Evolutionary conservation across 2,113 vertebrate genomes (phyloP), one percentile per base, ranked within the genome.

Genomic region (Calidris pugnax): DNA sequence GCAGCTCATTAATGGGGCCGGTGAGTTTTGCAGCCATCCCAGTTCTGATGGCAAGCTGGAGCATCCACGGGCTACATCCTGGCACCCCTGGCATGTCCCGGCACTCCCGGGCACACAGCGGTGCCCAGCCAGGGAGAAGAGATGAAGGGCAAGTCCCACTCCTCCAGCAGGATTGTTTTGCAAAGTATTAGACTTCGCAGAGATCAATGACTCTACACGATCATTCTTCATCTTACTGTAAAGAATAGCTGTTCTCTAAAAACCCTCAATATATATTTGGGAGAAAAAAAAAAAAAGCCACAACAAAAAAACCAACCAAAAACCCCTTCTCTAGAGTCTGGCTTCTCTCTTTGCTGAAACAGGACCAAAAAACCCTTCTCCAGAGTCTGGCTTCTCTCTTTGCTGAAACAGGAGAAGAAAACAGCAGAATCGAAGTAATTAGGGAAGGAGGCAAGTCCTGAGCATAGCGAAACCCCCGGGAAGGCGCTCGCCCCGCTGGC

Each of bases 51-150:
- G 19, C 20, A 4, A 14, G 62, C 6, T 20, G n/a, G 11, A 15
- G 37, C 47, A 28, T 13, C 72, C 2, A 0, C 1, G 16, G 48
- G 72, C 63, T 53, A 4, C 6, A 5, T 37, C 80, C 48, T 22
- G 0, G 28, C 3, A 1, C 10, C n/a, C 76, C 48, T 26, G 0
- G 33, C 3, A 1, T 9, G 1, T 24, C 68, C 59, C 1, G 2
- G 41, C 67, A 56, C 45, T 35, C 23, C 83, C 21, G 1, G 0
- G 56, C 4, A 2, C 67, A 12, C 20, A 8, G 27, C 0, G 1
- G 33, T 35, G 57, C 48, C 1, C 4, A 63, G 60, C 55, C 3
- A 4, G 43, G 15, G 6, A 43, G 14, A 51, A 39, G 28, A 50
- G 43, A 9, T 1, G 12, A 63, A 78, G 74, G 14, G 18, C 39